Evolutionary conservation across 2,888 invertebrate genomes (phyloP).

Genomic region (Synanthedon vespiformis): DNA sequence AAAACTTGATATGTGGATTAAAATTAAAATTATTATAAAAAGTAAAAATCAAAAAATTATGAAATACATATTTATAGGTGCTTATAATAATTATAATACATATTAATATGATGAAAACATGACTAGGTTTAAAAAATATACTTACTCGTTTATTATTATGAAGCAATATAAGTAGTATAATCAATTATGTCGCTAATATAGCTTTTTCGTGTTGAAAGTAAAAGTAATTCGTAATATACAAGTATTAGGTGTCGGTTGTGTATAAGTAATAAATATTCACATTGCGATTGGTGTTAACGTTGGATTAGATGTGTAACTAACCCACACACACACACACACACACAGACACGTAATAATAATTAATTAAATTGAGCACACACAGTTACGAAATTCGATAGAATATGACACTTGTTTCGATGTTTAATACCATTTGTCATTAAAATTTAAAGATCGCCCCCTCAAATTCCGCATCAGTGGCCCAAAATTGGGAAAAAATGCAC

Average conservation of each 20-base stretch:
- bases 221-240: slow-evolving; percentile 1
- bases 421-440: neutral
- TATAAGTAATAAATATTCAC: slow-evolving; percentile 14
- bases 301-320: slow-evolving; percentile 12
- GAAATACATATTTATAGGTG: too few species aligned
- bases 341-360: neutral
- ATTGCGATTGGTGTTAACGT: slow-evolving; percentile 12
- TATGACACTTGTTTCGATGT: neutral
- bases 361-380: neutral
- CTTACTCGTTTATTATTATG: neutral
- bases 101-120: too few species aligned
- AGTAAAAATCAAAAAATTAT: too few species aligned
- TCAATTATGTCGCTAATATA: slow-evolving; percentile 4
- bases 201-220: slow-evolving; percentile 4
- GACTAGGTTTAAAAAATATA: too few species aligned
- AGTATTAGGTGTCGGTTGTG: slow-evolving; percentile 5
- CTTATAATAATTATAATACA: too few species aligned
- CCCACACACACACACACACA: slow-evolving; percentile 3
- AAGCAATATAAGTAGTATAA: slow-evolving; percentile 1
- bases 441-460: too few species aligned
- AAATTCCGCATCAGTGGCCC: too few species aligned
- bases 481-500: too few species aligned
- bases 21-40: too few species aligned
- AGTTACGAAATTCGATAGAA: too few species aligned
- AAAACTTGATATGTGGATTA: too few species aligned